A percentile compares a stretch with the other conserved stretches of the same genome.
Conservation (phyloP, 2,113 vertebrate species). For the Suricata suricatta region DNA sequence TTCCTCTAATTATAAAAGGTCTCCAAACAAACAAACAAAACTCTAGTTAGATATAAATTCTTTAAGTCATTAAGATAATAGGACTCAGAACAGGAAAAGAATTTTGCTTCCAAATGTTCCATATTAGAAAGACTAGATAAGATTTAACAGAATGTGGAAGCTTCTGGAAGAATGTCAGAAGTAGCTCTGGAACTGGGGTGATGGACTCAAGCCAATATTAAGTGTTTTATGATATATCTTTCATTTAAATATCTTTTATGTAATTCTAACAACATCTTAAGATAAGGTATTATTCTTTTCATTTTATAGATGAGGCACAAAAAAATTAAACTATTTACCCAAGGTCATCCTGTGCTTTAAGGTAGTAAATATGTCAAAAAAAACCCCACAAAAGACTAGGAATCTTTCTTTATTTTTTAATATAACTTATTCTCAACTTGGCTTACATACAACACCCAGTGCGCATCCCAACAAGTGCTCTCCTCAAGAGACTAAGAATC, state of each 20-base stretch:
- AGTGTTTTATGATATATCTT: background rate
- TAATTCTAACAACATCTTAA: background rate
- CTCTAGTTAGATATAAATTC: background rate
- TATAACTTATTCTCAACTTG: too few species aligned
- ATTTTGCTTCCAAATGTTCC: background rate
- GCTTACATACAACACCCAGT: too few species aligned
- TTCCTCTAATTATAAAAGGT: background rate
- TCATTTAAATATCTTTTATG: background rate
- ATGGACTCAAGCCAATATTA: background rate
- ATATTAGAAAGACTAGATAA: background rate
- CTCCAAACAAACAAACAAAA: constrained; percentile 19
- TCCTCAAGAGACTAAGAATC: background rate
- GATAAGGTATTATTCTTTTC: background rate
- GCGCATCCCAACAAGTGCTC: too few species aligned
- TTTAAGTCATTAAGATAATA: background rate
- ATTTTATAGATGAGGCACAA: background rate
- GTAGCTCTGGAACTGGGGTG: background rate
- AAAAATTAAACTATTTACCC: background rate
- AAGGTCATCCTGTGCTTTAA: background rate
- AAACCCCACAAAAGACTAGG: too few species aligned
- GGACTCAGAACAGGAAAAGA: background rate
- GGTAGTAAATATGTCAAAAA: background rate
- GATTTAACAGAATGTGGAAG: background rate
- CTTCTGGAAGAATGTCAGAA: background rate
- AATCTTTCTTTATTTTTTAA: too few species aligned